Evolutionary conservation across 2,888 invertebrate species (phyloP), one percentile per base, ranked within the genome.

Genomic region (Apodemia zela): DNA sequence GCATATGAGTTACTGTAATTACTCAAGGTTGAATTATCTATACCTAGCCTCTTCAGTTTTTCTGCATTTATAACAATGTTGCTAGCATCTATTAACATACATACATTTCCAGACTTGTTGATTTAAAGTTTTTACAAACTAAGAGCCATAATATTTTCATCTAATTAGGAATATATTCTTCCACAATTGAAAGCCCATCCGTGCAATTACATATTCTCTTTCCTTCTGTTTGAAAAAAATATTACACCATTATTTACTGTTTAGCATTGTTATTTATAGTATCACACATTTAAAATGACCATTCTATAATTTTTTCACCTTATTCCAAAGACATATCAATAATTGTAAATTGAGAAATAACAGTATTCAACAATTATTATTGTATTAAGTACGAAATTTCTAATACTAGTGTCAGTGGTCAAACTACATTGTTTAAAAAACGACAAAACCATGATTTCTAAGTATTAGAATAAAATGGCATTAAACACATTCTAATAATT

Each of bases 361-460:
- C 54, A 54, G 13, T 25, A 21, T 21, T 54, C 25, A 54, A 54
- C 54, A 54, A 25, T 21, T 5, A 54, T 54, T 54, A 54, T 54
- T 42, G 25, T 25, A 25, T 25, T 54, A 54, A 25, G 54, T 54
- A 54, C 25, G 3, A 25, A 13, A 54, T 54, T 54, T 15, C 25
- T 54, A 54, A 25, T 21, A 54, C 54, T 11, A 54, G 15, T 42
- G 13, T 21, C 13, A 21, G 10, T 6, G 54, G 21, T 54, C 51
- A 21, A 11, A 51, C 21, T 51, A 51, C 5, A 18, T 21, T 25
- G 13, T 25, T 54, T 6, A 54, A 54, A 54, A 18, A 11, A 13
- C 21, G 15, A 42, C 11, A 38, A 42, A 42, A 15, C 15, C 15
- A 42, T 42, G 15, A 42, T 15, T 42, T 42, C 15, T 4, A 42